Conservation (phyloP, 2,113 vertebrate genomes). For the Brienomyrus brachyistius region DNA sequence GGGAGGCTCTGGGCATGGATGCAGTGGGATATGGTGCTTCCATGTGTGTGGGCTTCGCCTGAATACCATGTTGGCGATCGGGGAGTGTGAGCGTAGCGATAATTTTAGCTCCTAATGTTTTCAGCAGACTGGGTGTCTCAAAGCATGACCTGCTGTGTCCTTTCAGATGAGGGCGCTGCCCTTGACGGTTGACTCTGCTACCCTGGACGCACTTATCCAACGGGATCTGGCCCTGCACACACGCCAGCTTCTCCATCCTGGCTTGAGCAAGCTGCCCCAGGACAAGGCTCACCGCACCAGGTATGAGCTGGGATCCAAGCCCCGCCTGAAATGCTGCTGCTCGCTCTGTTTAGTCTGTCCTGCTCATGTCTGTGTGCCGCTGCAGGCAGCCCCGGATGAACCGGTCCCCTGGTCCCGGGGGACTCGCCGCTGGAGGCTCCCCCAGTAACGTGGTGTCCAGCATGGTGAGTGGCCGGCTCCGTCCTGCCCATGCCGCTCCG, state of each 20-base stretch:
- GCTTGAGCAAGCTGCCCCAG: slow-evolving; percentile 73
- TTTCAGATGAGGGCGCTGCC: slow-evolving; percentile 68
- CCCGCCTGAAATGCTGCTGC: not conserved
- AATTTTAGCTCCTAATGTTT: not conserved
- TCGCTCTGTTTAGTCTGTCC: not conserved
- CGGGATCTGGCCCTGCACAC: slow-evolving; percentile 79
- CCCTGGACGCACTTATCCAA: slow-evolving; percentile 77
- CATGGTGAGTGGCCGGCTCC: slow-evolving; percentile 69
- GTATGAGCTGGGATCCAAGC: slow-evolving; percentile 40
- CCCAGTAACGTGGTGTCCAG: slow-evolving; percentile 81
- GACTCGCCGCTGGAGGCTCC: slow-evolving; percentile 72
- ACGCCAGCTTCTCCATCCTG: slow-evolving; percentile 74
- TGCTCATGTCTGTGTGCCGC: slow-evolving; percentile 5
- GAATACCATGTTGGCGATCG: not conserved
- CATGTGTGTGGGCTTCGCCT: not conserved
- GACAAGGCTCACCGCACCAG: slow-evolving; percentile 83
- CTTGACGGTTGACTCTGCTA: slow-evolving; percentile 75
- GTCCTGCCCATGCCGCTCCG: too few relatives aligned
- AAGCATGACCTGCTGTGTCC: not conserved
- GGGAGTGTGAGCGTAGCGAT: not conserved
- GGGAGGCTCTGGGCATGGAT: not conserved
- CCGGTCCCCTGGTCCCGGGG: slow-evolving; percentile 75
- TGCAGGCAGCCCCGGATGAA: slow-evolving; percentile 71
- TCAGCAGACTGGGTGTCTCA: not conserved
- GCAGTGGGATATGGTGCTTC: not conserved